A percentile compares a stretch with the other conserved stretches of the same genome.
Evolutionary conservation across 1,140 invertebrate genomes (phyloP).

Genomic region (Cydia splendana): DNA sequence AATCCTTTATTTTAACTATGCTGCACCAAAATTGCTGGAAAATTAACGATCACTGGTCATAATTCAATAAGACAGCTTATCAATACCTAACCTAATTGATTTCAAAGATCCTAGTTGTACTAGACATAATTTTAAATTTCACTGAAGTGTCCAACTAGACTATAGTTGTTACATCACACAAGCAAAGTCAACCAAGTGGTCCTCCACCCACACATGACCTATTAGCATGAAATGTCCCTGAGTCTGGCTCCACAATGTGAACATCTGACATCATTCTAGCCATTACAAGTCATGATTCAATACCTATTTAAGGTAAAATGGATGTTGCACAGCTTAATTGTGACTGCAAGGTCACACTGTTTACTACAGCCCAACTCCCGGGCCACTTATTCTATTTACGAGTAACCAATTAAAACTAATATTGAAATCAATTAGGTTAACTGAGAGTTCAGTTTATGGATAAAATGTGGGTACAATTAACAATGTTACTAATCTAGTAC

Average conservation of each 20-base stretch:
- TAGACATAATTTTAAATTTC: background rate
- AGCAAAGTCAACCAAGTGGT: slow-evolving; percentile 36
- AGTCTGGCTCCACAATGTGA: slow-evolving; percentile 35
- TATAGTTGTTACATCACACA: slow-evolving; percentile 17
- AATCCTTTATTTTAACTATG: too few relatives aligned
- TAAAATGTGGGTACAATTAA: background rate
- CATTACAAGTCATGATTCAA: slow-evolving; percentile 47
- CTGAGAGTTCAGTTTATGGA: background rate
- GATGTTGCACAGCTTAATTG: slow-evolving; percentile 47
- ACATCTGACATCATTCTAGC: slow-evolving; percentile 46
- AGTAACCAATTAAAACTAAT: background rate
- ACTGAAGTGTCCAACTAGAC: background rate
- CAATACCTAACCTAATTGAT: background rate
- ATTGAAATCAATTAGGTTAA: background rate
- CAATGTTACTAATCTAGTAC: too few relatives aligned
- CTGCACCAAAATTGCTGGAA: too few relatives aligned
- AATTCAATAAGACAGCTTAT: too few relatives aligned
- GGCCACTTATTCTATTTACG: background rate
- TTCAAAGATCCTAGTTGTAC: background rate
- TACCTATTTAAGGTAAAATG: slow-evolving; percentile 42
- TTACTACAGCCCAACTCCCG: background rate
- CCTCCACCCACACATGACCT: slow-evolving; percentile 38
- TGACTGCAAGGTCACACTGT: slow-evolving; percentile 13
- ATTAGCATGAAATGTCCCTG: slow-evolving; percentile 31
- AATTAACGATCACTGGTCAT: too few relatives aligned